These are phyloP conservation scores for Equus przewalskii DNA, from an alignment of 2,113 vertebrate genomes.

Conservation along the genomic window DNA sequence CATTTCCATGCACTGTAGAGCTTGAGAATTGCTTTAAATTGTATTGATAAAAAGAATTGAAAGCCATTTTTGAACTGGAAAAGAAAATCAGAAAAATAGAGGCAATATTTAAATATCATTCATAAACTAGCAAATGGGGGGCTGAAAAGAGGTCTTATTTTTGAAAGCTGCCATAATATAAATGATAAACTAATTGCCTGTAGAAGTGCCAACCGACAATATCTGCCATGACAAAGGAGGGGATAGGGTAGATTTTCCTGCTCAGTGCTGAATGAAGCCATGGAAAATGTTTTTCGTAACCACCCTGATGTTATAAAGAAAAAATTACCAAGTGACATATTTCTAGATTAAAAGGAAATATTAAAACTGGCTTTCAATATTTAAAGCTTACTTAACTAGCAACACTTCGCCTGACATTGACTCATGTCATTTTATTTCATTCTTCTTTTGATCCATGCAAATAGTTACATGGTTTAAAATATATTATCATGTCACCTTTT, in stretches of 20 bases:
- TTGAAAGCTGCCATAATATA: conserved; percentile 70
- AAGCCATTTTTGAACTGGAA: conserved; percentile 72
- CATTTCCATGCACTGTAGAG: neutral
- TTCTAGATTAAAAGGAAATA: conserved; percentile 92
- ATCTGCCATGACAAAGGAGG: conserved; percentile 76
- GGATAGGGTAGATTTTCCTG: conserved; percentile 71
- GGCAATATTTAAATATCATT: conserved; percentile 81
- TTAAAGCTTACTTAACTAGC: conserved; percentile 91
- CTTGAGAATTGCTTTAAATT: neutral
- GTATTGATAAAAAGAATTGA: neutral
- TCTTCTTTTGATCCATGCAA: conserved; percentile 91
- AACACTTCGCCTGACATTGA: conserved; percentile 89
- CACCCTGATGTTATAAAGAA: conserved; percentile 79
- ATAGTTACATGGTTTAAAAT: conserved; percentile 89
- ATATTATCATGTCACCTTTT: conserved; percentile 89
- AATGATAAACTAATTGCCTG: conserved; percentile 76
- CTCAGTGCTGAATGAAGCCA: conserved; percentile 81
- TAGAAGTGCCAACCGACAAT: conserved; percentile 68
- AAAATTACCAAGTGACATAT: conserved; percentile 87
- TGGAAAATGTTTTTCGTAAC: conserved; percentile 87
- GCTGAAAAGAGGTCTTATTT: conserved; percentile 65
- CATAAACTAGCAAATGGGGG: conserved; percentile 33
- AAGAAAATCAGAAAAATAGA: conserved; percentile 59
- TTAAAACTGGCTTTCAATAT: conserved; percentile 91
- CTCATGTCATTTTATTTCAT: conserved; percentile 89